Evolutionary conservation across 2,888 invertebrate species (phyloP), one percentile per base, ranked within the genome.

Genomic region (Pandemis cinnamomeana): DNA sequence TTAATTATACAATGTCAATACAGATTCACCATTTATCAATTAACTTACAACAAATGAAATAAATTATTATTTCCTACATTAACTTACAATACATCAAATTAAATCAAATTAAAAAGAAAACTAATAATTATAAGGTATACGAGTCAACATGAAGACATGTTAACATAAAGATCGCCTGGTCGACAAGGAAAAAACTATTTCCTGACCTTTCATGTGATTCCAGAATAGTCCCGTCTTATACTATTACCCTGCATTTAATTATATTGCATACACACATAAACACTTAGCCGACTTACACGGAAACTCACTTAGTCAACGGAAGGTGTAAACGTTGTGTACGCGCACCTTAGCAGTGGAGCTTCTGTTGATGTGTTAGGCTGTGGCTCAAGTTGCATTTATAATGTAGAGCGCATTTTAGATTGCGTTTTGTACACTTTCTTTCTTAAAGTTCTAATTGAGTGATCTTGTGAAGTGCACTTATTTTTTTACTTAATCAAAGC

Each of bases 361-460:
- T 85, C 90, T 89, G 87, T 86, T 86, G 87, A 83, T 86, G 83
- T 84, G 84, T 80, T 84, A 67, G 76, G 72, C 73, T 77, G 68
- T 82, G 86, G 87, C 80, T 64, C 77, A 86, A 81, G 78, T 44
- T 46, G 61, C 6, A 61, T 7, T 41, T 60, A 42, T 5, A 46
- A 51, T 53, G 7, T 20, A 42, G n/a, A 6, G 60, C 36, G 0
- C 60, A 36, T 36, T 36, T 36, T 60, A 11, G 5, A 2, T 36
- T 0, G 6, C 36, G 0, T 6, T 8, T 10, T 2, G 11, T 36
- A 60, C 15, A 15, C 13, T 7, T 55, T 7, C 15, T 60, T 60
- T 60, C 5, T 58, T 8, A 10, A 46, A 11, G 11, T 36, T 36
- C 27, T 36, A 11, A 46, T 46, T 4, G 11, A 10, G 11, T 11